A percentile compares a stretch with the other conserved stretches of the same genome.
Conservation (phyloP, 2,113 vertebrate genomes). For the Circaetus cinerascens region DNA sequence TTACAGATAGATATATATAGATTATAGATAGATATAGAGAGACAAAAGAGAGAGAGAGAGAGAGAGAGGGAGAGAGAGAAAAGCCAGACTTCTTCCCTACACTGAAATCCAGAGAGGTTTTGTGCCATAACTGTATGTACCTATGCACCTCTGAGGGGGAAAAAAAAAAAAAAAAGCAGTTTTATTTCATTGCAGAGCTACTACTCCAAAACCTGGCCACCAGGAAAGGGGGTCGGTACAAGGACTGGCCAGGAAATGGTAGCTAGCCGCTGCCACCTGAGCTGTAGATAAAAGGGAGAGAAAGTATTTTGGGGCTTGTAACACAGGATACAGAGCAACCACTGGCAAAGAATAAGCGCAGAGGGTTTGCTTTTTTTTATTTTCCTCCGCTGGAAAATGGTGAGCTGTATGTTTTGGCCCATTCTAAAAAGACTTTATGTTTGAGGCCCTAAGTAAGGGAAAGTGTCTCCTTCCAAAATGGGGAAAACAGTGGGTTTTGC, state of each 20-base stretch:
- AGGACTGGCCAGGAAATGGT: not conserved
- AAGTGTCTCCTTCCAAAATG: not conserved
- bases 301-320: not conserved
- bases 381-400: not conserved
- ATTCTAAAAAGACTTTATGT: not conserved
- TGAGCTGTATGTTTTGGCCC: constrained; percentile 23
- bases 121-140: not conserved
- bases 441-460: not conserved
- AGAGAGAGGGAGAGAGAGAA: not conserved
- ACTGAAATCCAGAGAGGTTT: not conserved
- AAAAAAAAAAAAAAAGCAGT: too few relatives aligned
- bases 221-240: not conserved
- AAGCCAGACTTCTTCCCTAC: not conserved
- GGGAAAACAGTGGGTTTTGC: not conserved
- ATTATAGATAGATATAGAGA: not conserved
- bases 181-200: not conserved
- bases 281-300: not conserved
- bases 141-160: not conserved
- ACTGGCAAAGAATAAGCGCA: not conserved
- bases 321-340: not conserved
- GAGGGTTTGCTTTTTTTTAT: not conserved
- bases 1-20: not conserved
- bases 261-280: not conserved
- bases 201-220: not conserved
- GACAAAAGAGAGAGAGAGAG: not conserved